These are phyloP conservation scores for Apogon talboti DNA, from an alignment of 2,797 vertebrate species.

Conservation along the genomic window DNA sequence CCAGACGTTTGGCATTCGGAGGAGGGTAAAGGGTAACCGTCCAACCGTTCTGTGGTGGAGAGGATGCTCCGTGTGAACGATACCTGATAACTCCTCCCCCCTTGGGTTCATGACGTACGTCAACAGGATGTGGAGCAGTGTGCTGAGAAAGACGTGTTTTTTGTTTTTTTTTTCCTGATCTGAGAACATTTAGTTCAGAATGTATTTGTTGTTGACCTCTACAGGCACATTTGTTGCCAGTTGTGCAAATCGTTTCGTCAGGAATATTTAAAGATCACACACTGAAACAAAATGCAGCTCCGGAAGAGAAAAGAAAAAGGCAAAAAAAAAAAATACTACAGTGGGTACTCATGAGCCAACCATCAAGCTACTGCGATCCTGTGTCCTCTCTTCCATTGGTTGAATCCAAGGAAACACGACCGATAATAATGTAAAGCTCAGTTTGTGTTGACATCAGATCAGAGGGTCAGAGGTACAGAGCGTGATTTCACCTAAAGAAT, in stretches of 20 bases:
- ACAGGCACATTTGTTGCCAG: slow-evolving; percentile 48
- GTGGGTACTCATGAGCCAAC: slow-evolving; percentile 24
- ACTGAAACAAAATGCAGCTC: slow-evolving; percentile 25
- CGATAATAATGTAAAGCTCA: slow-evolving; percentile 31
- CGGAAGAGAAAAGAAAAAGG: slow-evolving; percentile 1
- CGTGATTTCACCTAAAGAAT: slow-evolving; percentile 38
- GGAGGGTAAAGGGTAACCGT: slow-evolving; percentile 18
- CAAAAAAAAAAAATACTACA: slow-evolving; percentile 18
- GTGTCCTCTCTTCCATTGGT: slow-evolving; percentile 11
- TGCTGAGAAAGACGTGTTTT: slow-evolving; percentile 3
- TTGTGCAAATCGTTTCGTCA: slow-evolving; percentile 61
- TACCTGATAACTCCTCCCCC: slow-evolving; percentile 5
- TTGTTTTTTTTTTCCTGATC: slow-evolving; percentile 15
- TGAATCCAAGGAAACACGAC: slow-evolving; percentile 32
- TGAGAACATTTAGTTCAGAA: slow-evolving; percentile 35
- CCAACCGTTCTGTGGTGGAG: slow-evolving; percentile 12
- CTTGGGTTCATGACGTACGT: slow-evolving; percentile 32
- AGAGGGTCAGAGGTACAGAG: slow-evolving; percentile 25
- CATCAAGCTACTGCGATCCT: slow-evolving; percentile 35
- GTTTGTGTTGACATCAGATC: slow-evolving; percentile 41
- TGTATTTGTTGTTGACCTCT: slow-evolving; percentile 41
- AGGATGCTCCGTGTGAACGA: slow-evolving; percentile 24
- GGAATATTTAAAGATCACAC: slow-evolving; percentile 38
- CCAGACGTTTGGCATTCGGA: slow-evolving; percentile 45
- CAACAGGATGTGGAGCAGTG: slow-evolving; percentile 32